These are phyloP conservation scores for Coronaproctus castanopsis DNA, from an alignment of 2,888 invertebrate species.

Conservation along the genomic window DNA sequence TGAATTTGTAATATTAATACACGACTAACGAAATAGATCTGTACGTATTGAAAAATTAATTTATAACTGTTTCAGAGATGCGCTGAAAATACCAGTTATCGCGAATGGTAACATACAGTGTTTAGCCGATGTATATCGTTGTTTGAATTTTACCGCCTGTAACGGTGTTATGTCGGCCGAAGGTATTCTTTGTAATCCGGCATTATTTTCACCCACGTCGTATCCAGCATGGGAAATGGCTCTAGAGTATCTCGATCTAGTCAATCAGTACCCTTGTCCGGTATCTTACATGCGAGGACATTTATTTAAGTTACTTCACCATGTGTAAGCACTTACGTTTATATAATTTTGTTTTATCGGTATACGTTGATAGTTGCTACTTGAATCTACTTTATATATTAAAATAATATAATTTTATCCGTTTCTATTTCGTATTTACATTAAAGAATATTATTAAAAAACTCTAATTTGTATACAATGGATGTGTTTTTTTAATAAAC, in stretches of 20 bases:
- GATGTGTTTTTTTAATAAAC: too few relatives aligned
- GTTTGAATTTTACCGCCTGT: slow-evolving; percentile 65
- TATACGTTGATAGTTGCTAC: too few relatives aligned
- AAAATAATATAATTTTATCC: too few relatives aligned
- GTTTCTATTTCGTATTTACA: too few relatives aligned
- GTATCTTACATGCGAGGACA: slow-evolving; percentile 81
- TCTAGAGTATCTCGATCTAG: slow-evolving; percentile 64
- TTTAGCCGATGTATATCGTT: slow-evolving; percentile 62
- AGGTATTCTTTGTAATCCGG: slow-evolving; percentile 95
- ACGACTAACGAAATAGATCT: too few relatives aligned
- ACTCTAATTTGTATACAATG: too few relatives aligned
- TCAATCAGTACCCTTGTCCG: slow-evolving; percentile 65
- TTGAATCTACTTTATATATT: too few relatives aligned
- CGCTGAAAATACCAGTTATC: slow-evolving; percentile 76
- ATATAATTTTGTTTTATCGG: too few relatives aligned
- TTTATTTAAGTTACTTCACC: slow-evolving; percentile 88
- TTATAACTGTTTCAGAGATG: slow-evolving; percentile 52
- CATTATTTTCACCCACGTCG: slow-evolving; percentile 54
- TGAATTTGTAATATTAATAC: too few relatives aligned
- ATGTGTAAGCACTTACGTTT: slow-evolving; percentile 51
- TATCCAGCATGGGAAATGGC: slow-evolving; percentile 82
- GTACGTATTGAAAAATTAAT: too few relatives aligned
- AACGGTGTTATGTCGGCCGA: slow-evolving; percentile 81
- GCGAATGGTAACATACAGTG: slow-evolving; percentile 96
- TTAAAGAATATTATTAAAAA: too few relatives aligned